phyloP scores from a whole-genome alignment of 2,797 vertebrate species.

The Squalus acanthias region DNA sequence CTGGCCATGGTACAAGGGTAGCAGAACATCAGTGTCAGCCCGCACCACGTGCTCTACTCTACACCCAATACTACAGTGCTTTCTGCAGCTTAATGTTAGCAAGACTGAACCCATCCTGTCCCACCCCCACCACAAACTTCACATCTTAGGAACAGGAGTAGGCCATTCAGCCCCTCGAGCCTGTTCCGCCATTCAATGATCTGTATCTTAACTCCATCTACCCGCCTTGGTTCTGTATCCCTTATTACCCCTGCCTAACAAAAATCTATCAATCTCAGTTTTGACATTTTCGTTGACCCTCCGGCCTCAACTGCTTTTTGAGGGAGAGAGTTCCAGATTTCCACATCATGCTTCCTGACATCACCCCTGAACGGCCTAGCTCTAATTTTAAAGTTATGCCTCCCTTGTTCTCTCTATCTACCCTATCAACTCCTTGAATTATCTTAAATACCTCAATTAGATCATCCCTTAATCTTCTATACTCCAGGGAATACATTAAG shows the following conservation, averaged over 20 bases:
- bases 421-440: background rate
- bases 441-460: background rate
- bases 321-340: background rate
- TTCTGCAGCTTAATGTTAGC: background rate
- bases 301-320: background rate
- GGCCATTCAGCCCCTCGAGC: background rate
- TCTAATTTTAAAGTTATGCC: background rate
- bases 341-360: background rate
- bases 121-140: background rate
- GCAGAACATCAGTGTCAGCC: background rate
- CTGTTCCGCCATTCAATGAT: background rate
- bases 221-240: background rate
- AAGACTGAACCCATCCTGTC: background rate
- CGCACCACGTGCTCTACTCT: background rate
- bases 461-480: background rate
- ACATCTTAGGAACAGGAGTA: background rate
- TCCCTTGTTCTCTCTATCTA: background rate
- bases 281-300: background rate
- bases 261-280: background rate
- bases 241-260: background rate
- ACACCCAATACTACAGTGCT: background rate
- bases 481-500: background rate
- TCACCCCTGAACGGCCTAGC: background rate
- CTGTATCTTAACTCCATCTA: background rate
- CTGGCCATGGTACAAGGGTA: slow-evolving; percentile 52